Evolutionary conservation across 2,797 vertebrate species (phyloP), one percentile per base, ranked within the genome.

Genomic region (Euthynnus affinis): DNA sequence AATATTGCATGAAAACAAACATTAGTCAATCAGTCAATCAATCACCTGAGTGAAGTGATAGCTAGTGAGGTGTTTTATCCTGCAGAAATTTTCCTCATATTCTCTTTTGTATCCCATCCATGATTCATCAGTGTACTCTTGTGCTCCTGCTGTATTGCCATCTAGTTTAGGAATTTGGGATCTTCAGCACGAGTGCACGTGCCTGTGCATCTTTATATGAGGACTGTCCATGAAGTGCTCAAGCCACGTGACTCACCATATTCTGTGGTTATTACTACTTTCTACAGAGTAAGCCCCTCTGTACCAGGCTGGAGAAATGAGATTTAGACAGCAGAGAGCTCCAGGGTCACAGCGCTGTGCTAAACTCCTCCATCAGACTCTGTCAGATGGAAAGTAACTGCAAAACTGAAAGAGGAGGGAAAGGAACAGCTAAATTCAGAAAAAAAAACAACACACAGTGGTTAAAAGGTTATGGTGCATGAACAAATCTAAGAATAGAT

Each of bases 291-390:
- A 68, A 80, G 73, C 18, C 61, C 23, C 13, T 70, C 65, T 80
- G 71, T 59, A 8, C 55, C 46, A 23, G 57, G 57, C 63, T 40
- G 78, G 44, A 83, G 66, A 87, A 90, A 91, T 89, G 58, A 46
- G 82, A 89, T 91, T 87, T 88, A 87, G 89, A 81, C 71, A 83
- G 71, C 81, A 20, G 79, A 78, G 49, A 78, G 86, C 84, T 82
- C 65, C 83, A 59, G 90, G 87, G 86, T 88, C 79, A 78, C 34
- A 15, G 80, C 9, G 1, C 6, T 3, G 23, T 17, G 42, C 46
- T 69, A 37, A 74, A 88, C 67, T 78, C 76, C 71, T 86, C 84
- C 84, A 84, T 88, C 86, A 88, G 58, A 74, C 59, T 71, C 75
- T 61, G 85, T 84, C 82, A 78, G 66, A 74, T 67, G 48, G 42